Conservation (phyloP, 2,888 invertebrate species). For the Nomada lathburiana region DNA sequence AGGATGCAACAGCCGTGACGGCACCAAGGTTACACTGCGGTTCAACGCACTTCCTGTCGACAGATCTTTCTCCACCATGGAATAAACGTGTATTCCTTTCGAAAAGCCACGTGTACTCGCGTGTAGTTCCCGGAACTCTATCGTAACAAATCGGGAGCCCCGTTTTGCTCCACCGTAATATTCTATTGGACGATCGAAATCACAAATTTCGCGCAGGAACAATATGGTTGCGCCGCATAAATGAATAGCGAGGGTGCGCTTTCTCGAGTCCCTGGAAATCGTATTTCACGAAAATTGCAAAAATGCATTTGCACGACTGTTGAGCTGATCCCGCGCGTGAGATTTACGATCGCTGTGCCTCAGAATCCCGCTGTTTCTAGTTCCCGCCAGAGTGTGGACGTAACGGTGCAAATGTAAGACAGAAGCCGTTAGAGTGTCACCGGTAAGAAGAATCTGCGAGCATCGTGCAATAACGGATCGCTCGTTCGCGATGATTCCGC, state of each 20-base stretch:
- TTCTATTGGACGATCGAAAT: not conserved
- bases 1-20: constrained; percentile 81
- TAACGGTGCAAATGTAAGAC: constrained; percentile 60
- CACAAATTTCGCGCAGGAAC: not conserved
- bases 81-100: constrained; percentile 33
- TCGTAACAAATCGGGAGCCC: constrained; percentile 1
- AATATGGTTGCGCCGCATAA: not conserved
- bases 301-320: not conserved
- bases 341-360: constrained; percentile 5
- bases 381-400: constrained; percentile 39
- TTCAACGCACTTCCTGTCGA: constrained; percentile 81
- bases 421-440: constrained; percentile 54
- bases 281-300: constrained; percentile 17
- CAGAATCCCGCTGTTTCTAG: constrained; percentile 28
- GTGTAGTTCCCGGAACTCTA: constrained; percentile 31
- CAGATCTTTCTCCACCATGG: constrained; percentile 68
- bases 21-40: constrained; percentile 80
- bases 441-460: constrained; percentile 36
- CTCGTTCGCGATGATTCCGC: constrained; percentile 48
- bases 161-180: not conserved
- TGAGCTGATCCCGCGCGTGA: not conserved
- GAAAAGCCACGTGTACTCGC: constrained; percentile 18
- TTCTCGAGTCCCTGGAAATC: not conserved
- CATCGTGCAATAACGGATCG: constrained; percentile 52
- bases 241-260: not conserved